These are phyloP conservation scores for Probosciger aterrimus DNA, from an alignment of 2,113 vertebrate species.

Conservation along the genomic window DNA sequence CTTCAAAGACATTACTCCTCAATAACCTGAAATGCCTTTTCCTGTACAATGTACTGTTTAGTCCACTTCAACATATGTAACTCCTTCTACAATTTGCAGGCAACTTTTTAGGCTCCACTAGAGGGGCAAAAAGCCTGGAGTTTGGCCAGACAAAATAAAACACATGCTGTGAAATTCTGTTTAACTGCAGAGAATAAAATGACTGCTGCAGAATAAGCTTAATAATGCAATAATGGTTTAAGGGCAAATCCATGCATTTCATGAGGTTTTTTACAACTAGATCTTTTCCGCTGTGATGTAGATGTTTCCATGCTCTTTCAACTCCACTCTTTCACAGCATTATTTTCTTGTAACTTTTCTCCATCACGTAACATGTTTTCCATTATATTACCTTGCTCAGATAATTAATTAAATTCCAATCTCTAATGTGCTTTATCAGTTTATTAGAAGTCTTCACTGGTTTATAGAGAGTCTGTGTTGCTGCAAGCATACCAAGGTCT, in stretches of 20 bases:
- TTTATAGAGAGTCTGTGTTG: not conserved
- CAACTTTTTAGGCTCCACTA: not conserved
- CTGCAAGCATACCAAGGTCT: not conserved
- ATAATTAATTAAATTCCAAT: not conserved
- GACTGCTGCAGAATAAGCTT: not conserved
- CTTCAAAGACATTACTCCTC: not conserved
- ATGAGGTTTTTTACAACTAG: not conserved
- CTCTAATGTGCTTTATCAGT: not conserved
- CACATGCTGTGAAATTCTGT: not conserved
- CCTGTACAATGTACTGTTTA: not conserved
- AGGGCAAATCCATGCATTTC: not conserved
- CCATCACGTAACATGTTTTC: not conserved
- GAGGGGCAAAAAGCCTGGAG: not conserved
- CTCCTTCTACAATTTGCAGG: not conserved
- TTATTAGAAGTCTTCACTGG: not conserved
- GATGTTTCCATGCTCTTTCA: not conserved
- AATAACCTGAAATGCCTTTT: not conserved
- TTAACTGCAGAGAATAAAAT: constrained; percentile 1
- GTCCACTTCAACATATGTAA: not conserved
- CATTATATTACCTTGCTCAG: not conserved
- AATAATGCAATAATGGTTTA: not conserved
- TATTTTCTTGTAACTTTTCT: not conserved
- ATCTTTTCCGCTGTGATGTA: not conserved
- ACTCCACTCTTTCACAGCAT: not conserved
- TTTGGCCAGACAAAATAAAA: constrained; percentile 19